phyloP scores from a whole-genome alignment of 2,113 vertebrate genomes.

The Pomatostomus ruficeps region DNA sequence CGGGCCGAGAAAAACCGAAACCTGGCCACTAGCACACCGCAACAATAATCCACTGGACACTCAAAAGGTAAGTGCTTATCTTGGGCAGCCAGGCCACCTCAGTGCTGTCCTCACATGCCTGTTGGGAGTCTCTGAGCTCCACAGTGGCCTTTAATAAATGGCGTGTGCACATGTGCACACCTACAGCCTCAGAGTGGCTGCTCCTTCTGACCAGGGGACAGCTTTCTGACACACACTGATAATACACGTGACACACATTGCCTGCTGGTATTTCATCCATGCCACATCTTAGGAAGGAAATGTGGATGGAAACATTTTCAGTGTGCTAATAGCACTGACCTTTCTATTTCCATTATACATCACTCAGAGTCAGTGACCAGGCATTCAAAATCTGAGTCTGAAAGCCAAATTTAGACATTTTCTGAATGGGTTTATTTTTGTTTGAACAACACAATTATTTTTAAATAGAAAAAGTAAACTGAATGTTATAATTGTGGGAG shows the following conservation, averaged over 20 bases:
- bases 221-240: background rate
- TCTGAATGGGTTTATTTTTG: background rate
- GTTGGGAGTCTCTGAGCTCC: background rate
- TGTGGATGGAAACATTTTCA: background rate
- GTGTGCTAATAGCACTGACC: background rate
- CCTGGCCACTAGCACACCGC: no score
- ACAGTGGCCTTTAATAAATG: background rate
- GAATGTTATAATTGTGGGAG: background rate
- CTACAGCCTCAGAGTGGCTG: accelerated
- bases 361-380: background rate
- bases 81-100: background rate
- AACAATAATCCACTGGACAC: background rate
- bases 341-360: background rate
- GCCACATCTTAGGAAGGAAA: background rate
- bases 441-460: background rate
- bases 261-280: background rate
- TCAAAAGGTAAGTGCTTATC: background rate
- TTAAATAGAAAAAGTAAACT: background rate
- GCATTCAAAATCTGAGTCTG: background rate
- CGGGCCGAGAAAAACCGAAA: no score
- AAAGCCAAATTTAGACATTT: background rate
- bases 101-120: background rate
- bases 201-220: background rate
- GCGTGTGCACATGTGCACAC: background rate
- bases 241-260: background rate